Percentiles rank a stretch among this genome's conserved stretches.
These are phyloP conservation scores for Drosophila aff. DNA, from an alignment of 1,140 invertebrate species.

Conservation along the genomic window DNA sequence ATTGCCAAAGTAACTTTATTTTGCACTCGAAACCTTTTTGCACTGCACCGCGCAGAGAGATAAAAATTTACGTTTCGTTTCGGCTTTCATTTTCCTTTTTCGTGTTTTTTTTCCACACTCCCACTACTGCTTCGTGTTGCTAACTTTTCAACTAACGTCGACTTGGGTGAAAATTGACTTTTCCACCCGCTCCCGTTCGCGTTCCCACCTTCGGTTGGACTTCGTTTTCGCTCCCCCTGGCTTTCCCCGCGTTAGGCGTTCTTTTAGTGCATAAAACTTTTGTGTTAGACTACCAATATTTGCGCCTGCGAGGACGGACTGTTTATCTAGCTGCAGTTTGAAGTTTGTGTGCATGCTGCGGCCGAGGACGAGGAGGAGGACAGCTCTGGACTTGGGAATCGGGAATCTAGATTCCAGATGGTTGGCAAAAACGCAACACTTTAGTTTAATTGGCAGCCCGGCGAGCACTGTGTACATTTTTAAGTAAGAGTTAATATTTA, in stretches of 20 bases:
- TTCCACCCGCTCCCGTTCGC: slow-evolving; percentile 9
- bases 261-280: slow-evolving; percentile 68
- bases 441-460: slow-evolving; percentile 76
- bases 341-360: slow-evolving; percentile 63
- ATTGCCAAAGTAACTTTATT: slow-evolving; percentile 82
- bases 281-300: slow-evolving; percentile 81
- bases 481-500: slow-evolving; percentile 81
- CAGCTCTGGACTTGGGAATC: not conserved
- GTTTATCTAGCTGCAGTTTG: slow-evolving; percentile 75
- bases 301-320: slow-evolving; percentile 61
- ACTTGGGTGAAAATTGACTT: slow-evolving; percentile 82
- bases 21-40: slow-evolving; percentile 82
- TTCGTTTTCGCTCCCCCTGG: not conserved
- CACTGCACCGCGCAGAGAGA: slow-evolving; percentile 69
- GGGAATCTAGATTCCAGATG: slow-evolving; percentile 17
- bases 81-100: slow-evolving; percentile 53
- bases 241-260: slow-evolving; percentile 39
- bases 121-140: slow-evolving; percentile 48
- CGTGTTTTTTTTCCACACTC: slow-evolving; percentile 3
- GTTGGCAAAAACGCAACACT: slow-evolving; percentile 67
- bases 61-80: slow-evolving; percentile 79
- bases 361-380: slow-evolving; percentile 4
- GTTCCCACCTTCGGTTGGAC: slow-evolving; percentile 5
- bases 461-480: slow-evolving; percentile 72
- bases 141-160: slow-evolving; percentile 79